Conservation (phyloP, 2,888 invertebrate species). For the Tipula unca region DNA sequence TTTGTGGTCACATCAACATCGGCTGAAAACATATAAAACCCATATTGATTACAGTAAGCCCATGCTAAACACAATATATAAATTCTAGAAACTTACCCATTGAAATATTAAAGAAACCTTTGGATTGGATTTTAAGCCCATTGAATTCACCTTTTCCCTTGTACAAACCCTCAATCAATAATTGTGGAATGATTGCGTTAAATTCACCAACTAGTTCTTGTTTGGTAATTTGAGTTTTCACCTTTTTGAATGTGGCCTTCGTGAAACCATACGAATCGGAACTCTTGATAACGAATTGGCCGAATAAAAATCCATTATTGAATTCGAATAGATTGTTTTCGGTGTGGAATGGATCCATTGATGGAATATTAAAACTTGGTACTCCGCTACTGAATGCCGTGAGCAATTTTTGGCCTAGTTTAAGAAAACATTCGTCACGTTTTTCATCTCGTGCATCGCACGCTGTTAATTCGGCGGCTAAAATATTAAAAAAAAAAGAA, state of each 20-base stretch:
- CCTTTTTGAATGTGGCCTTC: slow-evolving; percentile 46
- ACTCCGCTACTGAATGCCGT: slow-evolving; percentile 38
- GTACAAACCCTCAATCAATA: slow-evolving; percentile 50
- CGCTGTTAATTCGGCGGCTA: not conserved
- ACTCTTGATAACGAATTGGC: slow-evolving; percentile 42
- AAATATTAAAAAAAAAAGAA: not conserved
- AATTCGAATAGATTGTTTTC: slow-evolving; percentile 34
- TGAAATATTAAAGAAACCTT: slow-evolving; percentile 49
- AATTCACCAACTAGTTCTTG: slow-evolving; percentile 50
- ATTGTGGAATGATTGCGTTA: slow-evolving; percentile 48
- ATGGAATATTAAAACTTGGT: slow-evolving; percentile 35
- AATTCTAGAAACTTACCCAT: slow-evolving; percentile 46
- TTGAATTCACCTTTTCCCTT: slow-evolving; percentile 54
- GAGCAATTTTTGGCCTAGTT: slow-evolving; percentile 47
- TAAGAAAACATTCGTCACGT: slow-evolving; percentile 50
- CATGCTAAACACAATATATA: not conserved
- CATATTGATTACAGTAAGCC: not conserved
- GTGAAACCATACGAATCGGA: slow-evolving; percentile 49
- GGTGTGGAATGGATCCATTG: slow-evolving; percentile 36
- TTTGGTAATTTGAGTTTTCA: slow-evolving; percentile 48
- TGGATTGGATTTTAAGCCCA: slow-evolving; percentile 50
- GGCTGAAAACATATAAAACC: slow-evolving; percentile 36
- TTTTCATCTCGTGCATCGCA: slow-evolving; percentile 50
- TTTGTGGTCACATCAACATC: slow-evolving; percentile 51
- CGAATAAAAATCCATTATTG: slow-evolving; percentile 33